Evolutionary conservation across 2,888 invertebrate species (phyloP).

Genomic region (Trissolcus japonicus): DNA sequence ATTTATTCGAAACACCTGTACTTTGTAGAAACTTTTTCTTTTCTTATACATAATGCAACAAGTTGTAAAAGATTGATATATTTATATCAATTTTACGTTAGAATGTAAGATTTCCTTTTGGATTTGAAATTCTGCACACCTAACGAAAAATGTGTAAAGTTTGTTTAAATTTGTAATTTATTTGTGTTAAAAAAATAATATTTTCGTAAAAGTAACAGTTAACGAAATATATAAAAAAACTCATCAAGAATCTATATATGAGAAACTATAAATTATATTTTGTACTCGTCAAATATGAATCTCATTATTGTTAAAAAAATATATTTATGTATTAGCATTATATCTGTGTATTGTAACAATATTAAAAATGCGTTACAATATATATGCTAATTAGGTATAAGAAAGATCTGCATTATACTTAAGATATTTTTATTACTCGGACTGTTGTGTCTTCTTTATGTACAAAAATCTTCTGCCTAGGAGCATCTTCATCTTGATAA

Average conservation of each 20-base stretch:
- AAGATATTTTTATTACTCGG: slow-evolving; percentile 67
- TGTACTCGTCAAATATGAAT: slow-evolving; percentile 9
- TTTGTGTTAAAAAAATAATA: background rate
- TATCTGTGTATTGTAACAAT: background rate
- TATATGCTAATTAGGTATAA: slow-evolving; percentile 18
- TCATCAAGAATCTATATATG: background rate
- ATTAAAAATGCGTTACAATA: background rate
- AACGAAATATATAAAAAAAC: background rate
- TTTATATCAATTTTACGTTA: slow-evolving; percentile 1
- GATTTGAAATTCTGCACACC: background rate
- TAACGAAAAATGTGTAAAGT: background rate
- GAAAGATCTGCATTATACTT: slow-evolving; percentile 43
- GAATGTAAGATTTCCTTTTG: background rate
- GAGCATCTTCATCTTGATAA: slow-evolving; percentile 62
- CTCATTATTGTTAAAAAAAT: slow-evolving; percentile 9
- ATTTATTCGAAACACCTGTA: slow-evolving; percentile 13
- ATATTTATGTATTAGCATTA: slow-evolving; percentile 1
- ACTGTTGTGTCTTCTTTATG: slow-evolving; percentile 64
- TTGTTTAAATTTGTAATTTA: background rate
- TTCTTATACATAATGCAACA: slow-evolving; percentile 2
- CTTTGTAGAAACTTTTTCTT: slow-evolving; percentile 37
- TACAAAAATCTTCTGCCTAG: slow-evolving; percentile 60
- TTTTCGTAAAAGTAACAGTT: background rate
- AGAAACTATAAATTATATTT: background rate
- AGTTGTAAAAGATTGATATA: background rate